Conservation (phyloP, 2,113 vertebrate genomes). For the Melanocharis versteri region DNA sequence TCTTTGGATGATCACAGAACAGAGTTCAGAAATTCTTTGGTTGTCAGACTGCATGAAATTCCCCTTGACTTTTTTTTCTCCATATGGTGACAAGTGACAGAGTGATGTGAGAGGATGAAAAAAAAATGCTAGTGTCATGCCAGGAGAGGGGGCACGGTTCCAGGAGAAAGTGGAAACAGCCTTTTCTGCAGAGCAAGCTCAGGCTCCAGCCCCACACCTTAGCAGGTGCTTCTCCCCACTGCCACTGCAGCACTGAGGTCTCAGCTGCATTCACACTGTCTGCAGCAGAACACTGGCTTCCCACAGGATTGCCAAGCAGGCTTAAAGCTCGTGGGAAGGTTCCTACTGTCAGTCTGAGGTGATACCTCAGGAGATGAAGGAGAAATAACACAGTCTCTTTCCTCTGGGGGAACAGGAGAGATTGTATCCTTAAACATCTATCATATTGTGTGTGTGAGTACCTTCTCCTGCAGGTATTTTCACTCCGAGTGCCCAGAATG, state of each 20-base stretch:
- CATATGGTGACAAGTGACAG: not conserved
- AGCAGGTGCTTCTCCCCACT: not conserved
- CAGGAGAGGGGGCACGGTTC: not conserved
- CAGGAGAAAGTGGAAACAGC: not conserved
- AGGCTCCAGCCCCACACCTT: not conserved
- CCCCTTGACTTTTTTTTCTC: not conserved
- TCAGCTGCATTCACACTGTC: not conserved
- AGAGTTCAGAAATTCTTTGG: not conserved
- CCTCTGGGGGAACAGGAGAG: not conserved
- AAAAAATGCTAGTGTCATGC: not conserved
- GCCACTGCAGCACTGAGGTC: accelerated
- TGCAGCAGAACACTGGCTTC: not conserved
- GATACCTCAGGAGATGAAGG: not conserved
- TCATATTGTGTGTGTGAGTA: too few relatives aligned
- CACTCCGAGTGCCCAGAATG: not conserved
- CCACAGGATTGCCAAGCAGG: not conserved
- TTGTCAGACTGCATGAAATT: not conserved
- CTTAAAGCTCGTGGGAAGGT: not conserved
- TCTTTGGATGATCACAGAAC: not conserved
- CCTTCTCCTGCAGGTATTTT: not conserved
- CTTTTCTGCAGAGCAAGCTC: not conserved
- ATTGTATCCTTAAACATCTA: not conserved
- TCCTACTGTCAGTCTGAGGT: not conserved
- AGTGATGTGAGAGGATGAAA: not conserved
- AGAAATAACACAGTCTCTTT: not conserved